These are phyloP conservation scores for Piaya cayana DNA, from an alignment of 2,113 vertebrate genomes.

Conservation along the genomic window DNA sequence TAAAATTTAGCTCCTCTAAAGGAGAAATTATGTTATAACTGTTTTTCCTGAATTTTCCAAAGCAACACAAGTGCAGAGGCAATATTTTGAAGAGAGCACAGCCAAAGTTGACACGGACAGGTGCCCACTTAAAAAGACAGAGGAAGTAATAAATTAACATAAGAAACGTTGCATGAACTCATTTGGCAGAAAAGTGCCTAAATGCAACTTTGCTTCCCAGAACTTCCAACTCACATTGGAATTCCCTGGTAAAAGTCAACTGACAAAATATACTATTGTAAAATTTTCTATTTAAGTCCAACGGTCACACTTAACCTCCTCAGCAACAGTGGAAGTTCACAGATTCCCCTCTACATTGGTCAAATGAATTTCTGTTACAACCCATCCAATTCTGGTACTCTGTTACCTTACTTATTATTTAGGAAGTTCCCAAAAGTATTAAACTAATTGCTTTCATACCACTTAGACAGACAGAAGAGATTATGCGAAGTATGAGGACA, in stretches of 20 bases:
- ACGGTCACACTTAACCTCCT: not conserved
- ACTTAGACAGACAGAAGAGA: not conserved
- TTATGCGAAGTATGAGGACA: not conserved
- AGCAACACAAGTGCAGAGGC: not conserved
- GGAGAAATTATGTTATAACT: not conserved
- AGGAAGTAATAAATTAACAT: not conserved
- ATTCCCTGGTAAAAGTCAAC: not conserved
- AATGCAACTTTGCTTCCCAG: not conserved
- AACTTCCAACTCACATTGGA: not conserved
- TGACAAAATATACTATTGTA: not conserved
- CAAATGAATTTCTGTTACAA: not conserved
- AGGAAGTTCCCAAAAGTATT: not conserved
- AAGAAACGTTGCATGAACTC: not conserved
- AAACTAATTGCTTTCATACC: not conserved
- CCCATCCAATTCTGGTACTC: not conserved
- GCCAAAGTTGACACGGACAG: not conserved
- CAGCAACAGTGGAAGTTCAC: not conserved
- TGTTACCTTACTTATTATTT: not conserved
- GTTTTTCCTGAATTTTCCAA: not conserved
- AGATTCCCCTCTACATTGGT: rapidly evolving
- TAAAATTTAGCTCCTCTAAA: not conserved
- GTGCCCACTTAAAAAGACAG: not conserved
- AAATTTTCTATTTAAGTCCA: not conserved
- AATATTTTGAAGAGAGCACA: not conserved
- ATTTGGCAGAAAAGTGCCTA: not conserved